Evolutionary conservation across 1,140 invertebrate genomes (phyloP).

Genomic region (Drosophila paulistorum): DNA sequence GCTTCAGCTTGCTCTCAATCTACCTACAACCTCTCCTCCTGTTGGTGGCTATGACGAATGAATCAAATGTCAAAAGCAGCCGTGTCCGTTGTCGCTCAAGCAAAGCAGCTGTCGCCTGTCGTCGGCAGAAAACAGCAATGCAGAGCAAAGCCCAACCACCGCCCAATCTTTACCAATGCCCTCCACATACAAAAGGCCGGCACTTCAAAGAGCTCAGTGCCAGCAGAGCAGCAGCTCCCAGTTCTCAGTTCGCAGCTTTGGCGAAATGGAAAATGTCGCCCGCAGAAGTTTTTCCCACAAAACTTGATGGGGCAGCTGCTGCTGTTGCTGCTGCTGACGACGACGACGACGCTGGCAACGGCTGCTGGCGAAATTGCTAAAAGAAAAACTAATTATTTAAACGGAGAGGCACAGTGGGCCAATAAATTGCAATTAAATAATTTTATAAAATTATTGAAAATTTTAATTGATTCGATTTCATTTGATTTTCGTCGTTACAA

Average conservation of each 20-base stretch:
- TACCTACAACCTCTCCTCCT: slow-evolving; percentile 43
- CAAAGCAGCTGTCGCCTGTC: slow-evolving; percentile 79
- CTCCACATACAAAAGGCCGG: slow-evolving; percentile 38
- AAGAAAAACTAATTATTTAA: slow-evolving; percentile 81
- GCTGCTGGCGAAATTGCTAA: slow-evolving; percentile 75
- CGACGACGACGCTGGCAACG: slow-evolving; percentile 38
- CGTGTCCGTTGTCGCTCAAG: slow-evolving; percentile 76
- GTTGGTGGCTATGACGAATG: slow-evolving; percentile 69
- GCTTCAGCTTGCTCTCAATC: not conserved
- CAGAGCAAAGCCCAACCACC: not conserved
- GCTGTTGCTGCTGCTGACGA: slow-evolving; percentile 16
- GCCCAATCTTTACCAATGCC: not conserved
- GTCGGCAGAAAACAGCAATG: slow-evolving; percentile 57
- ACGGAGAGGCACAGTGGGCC: slow-evolving; percentile 26
- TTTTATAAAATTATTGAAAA: not conserved
- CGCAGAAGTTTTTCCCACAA: slow-evolving; percentile 77
- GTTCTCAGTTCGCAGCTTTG: slow-evolving; percentile 43
- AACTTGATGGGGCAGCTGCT: slow-evolving; percentile 59
- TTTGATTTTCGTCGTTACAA: not conserved
- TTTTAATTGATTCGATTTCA: not conserved
- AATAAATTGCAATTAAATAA: slow-evolving; percentile 11
- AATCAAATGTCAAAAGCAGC: slow-evolving; percentile 79
- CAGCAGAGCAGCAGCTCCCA: slow-evolving; percentile 29
- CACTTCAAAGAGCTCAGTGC: slow-evolving; percentile 68
- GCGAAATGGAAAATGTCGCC: slow-evolving; percentile 80